Conservation (phyloP, 2,797 vertebrate genomes). For the Austrolebias charrua region DNA sequence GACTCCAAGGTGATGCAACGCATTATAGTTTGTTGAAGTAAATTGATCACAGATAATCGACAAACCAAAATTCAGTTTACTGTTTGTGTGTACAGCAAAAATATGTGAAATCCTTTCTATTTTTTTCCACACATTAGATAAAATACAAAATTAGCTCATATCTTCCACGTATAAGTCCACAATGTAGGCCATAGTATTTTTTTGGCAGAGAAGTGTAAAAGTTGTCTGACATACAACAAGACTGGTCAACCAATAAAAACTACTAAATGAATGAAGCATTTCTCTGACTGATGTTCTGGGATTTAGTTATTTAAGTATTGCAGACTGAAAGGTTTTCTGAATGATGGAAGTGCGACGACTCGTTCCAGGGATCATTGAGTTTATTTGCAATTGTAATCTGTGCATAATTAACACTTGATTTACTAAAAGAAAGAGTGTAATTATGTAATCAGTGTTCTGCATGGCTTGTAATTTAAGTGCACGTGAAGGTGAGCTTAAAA, state of each 20-base stretch:
- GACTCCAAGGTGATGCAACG: too few species aligned
- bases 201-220: neutral
- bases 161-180: too few species aligned
- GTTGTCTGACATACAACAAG: neutral
- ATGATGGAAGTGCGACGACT: slow-evolving; percentile 39
- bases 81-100: too few species aligned
- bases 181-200: too few species aligned
- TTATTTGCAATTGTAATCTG: slow-evolving; percentile 47
- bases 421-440: slow-evolving; percentile 46
- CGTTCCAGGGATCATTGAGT: slow-evolving; percentile 23
- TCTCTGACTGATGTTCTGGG: neutral
- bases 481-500: slow-evolving; percentile 16
- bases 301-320: slow-evolving; percentile 16
- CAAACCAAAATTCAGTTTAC: too few species aligned
- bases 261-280: neutral
- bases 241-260: neutral
- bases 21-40: too few species aligned
- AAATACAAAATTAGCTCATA: too few species aligned
- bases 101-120: too few species aligned
- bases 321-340: slow-evolving; percentile 35
- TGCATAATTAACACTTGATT: slow-evolving; percentile 59
- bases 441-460: slow-evolving; percentile 47
- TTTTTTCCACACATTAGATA: too few species aligned
- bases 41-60: too few species aligned
- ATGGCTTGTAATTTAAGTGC: slow-evolving; percentile 12